Conservation (phyloP, 2,888 invertebrate species). For the Zaprionus obscuricornis region DNA sequence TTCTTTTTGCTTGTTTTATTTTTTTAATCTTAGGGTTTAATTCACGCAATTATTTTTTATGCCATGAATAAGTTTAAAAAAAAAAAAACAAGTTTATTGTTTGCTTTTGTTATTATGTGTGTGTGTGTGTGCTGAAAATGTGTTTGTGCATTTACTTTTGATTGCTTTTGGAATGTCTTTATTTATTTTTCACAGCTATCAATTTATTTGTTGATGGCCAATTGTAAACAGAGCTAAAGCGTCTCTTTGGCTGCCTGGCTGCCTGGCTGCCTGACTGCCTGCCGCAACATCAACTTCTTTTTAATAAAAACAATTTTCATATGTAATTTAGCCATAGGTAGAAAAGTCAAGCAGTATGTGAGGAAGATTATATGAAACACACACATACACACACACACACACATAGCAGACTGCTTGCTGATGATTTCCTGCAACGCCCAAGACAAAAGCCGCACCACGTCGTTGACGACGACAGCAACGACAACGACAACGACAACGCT, state of each 20-base stretch:
- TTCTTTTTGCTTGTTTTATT: too few relatives aligned
- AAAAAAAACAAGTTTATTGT: too few relatives aligned
- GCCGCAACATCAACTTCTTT: slow-evolving; percentile 55
- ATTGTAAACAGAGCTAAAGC: slow-evolving; percentile 34
- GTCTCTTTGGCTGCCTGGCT: slow-evolving; percentile 20
- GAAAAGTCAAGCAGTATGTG: slow-evolving; percentile 1
- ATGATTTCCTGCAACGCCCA: slow-evolving; percentile 69
- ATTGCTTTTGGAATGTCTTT: slow-evolving; percentile 32
- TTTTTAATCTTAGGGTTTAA: too few relatives aligned
- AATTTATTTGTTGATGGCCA: slow-evolving; percentile 47
- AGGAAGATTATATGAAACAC: slow-evolving; percentile 3
- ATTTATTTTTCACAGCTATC: slow-evolving; percentile 32
- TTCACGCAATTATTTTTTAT: too few relatives aligned
- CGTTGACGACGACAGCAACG: slow-evolving; percentile 47
- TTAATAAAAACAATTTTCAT: slow-evolving; percentile 79
- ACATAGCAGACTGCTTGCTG: slow-evolving; percentile 44
- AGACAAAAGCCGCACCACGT: slow-evolving; percentile 68
- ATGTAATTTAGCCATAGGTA: slow-evolving; percentile 67
- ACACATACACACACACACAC: too few relatives aligned
- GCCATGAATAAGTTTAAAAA: too few relatives aligned
- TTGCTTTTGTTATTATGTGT: too few relatives aligned
- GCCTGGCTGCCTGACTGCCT: slow-evolving; percentile 46
- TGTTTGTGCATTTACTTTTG: slow-evolving; percentile 7
- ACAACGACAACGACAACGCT: slow-evolving; percentile 48
- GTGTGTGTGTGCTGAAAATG: not conserved